Conservation (phyloP, 2,888 invertebrate genomes). For the Phorcus lineatus region DNA sequence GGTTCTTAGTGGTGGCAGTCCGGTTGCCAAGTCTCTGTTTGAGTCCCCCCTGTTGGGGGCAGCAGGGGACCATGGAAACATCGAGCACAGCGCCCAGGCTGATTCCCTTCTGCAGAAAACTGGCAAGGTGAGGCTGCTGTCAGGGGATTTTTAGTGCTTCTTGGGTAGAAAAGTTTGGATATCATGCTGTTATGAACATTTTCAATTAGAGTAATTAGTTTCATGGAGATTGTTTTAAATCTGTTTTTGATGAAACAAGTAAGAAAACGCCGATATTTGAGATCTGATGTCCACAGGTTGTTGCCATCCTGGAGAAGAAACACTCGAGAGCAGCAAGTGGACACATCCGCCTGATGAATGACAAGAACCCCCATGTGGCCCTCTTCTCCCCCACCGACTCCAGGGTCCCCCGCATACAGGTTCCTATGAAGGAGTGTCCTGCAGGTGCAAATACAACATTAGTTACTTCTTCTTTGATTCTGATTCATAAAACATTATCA, state of each 20-base stretch:
- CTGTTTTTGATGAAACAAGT: too few relatives aligned
- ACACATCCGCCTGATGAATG: conserved; percentile 79
- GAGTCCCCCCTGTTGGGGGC: conserved; percentile 4
- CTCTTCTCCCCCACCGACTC: conserved; percentile 87
- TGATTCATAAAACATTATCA: not conserved
- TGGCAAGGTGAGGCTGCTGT: conserved; percentile 68
- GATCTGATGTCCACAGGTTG: conserved; percentile 79
- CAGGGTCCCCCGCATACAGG: conserved; percentile 85
- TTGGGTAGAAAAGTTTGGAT: too few relatives aligned
- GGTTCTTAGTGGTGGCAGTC: conserved; percentile 49
- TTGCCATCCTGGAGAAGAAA: conserved; percentile 84
- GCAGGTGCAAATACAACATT: conserved; percentile 58
- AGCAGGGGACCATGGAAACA: conserved; percentile 32
- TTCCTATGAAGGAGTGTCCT: conserved; percentile 81
- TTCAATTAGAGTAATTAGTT: too few relatives aligned
- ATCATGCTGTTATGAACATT: not conserved
- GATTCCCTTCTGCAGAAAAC: conserved; percentile 74
- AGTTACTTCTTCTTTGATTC: not conserved
- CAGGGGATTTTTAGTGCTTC: not conserved
- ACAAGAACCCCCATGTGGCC: conserved; percentile 80
- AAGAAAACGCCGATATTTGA: not conserved
- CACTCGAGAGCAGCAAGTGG: conserved; percentile 87
- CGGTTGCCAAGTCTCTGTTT: conserved; percentile 51
- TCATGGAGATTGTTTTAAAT: not conserved
- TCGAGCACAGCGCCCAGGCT: conserved; percentile 34